Evolutionary conservation across 1,140 invertebrate species (phyloP), one percentile per base, ranked within the genome.

Genomic region (Centruroides sculpturatus): DNA sequence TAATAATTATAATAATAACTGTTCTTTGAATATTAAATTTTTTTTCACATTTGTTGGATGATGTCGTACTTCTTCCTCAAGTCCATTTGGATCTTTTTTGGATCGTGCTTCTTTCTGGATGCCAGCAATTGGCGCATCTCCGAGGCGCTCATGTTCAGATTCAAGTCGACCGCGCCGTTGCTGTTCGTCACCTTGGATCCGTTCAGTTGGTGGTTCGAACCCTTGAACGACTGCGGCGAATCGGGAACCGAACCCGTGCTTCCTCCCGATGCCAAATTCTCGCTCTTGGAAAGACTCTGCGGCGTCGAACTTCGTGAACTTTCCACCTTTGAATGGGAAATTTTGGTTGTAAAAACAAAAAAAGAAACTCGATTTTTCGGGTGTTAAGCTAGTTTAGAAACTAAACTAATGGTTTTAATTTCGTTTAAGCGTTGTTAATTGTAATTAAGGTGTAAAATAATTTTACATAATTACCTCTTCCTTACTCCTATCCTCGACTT

Each of bases 21-120:
- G 5, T 41, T 41, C 8, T 41, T 41, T 41, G 5, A 41, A 41
- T 41, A 41, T 6, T 41, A 41, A 6, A 41, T 6, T 41, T 41
- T 23, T n/a, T 50, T 50, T 54, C 62, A 89, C 66, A 89, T 79
- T 76, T 91, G 89, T 73, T 93, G 88, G 64, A 93, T 86, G 70
- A 92, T 91, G 71, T 92, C 88, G 71, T 89, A 90, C 77, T 92
- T 93, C 77, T 89, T 86, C 72, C 86, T 86, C 69, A 92, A 83
- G 74, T 90, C 88, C 73, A 93, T 84, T 35, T 82, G 81, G 67
- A 89, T 85, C 72, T 87, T 90, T 73, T 91, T 92, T 4, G 88
- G 87, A 71, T 92, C 88, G 71, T 85, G 83, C 74, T 89, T 89
- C 72, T 90, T 91, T 68, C 83, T 85, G 41, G 83, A 81, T 8